Evolutionary conservation across 2,113 vertebrate genomes (phyloP).

Genomic region (Rhinopomastus cyanomelas): DNA sequence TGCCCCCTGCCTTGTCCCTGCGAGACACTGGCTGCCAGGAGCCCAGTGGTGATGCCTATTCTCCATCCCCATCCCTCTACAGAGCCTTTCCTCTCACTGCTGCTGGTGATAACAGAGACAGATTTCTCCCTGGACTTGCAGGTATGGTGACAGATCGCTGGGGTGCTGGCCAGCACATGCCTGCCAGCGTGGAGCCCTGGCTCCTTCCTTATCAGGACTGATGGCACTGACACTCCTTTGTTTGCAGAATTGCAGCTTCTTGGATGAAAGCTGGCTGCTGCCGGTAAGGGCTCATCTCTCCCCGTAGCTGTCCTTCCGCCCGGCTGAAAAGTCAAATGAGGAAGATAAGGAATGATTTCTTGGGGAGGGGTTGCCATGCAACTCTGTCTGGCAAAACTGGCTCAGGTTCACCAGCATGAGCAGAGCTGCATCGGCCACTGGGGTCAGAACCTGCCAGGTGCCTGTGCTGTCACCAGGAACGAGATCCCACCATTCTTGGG

Average conservation of each 20-base stretch:
- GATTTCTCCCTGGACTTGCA: conserved; percentile 81
- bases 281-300: conserved; percentile 62
- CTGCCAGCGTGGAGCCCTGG: accelerated
- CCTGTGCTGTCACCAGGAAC: accelerated
- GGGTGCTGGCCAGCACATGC: neutral
- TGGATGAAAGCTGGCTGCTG: conserved; percentile 84
- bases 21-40: neutral
- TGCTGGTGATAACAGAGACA: conserved; percentile 79
- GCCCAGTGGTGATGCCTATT: accelerated
- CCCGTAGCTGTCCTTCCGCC: accelerated
- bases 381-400: neutral
- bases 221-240: neutral
- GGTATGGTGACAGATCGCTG: conserved; percentile 50
- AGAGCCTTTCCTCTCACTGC: conserved; percentile 82
- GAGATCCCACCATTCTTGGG: neutral
- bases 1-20: neutral
- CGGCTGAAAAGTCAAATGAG: neutral
- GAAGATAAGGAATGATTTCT: neutral
- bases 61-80: neutral
- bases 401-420: neutral
- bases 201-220: accelerated
- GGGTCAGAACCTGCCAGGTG: neutral
- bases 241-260: conserved; percentile 83
- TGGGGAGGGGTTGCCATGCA: neutral
- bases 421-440: neutral